These are phyloP conservation scores for Chaenodraco wilsoni DNA, from an alignment of 2,797 vertebrate genomes.

Conservation along the genomic window DNA sequence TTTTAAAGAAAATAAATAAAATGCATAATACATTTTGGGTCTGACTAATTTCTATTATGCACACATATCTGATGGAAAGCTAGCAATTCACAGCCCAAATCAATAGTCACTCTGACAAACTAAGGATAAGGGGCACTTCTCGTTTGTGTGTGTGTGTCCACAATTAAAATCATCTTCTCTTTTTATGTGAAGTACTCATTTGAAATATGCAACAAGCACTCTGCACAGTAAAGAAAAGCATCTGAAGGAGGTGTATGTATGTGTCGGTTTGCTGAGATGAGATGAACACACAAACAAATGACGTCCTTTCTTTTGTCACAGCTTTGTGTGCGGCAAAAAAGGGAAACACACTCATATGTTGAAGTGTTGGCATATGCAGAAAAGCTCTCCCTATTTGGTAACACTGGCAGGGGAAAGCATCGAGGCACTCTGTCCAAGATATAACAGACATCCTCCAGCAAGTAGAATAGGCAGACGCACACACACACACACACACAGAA, in stretches of 20 bases:
- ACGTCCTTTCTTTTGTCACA: constrained; percentile 1
- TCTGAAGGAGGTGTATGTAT: neutral
- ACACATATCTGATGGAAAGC: constrained; percentile 3
- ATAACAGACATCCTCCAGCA: constrained; percentile 53
- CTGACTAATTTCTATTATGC: neutral
- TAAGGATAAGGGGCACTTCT: neutral
- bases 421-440: constrained; percentile 40
- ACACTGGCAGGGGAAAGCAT: constrained; percentile 17
- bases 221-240: constrained; percentile 19
- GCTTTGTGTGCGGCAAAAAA: constrained; percentile 9
- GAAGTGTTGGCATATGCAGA: neutral
- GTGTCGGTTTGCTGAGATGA: neutral
- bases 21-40: constrained; percentile 27
- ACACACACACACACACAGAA: constrained; percentile 13
- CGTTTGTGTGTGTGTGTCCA: neutral
- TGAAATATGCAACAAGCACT: constrained; percentile 13
- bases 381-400: constrained; percentile 41
- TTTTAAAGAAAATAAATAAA: constrained; percentile 81
- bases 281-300: constrained; percentile 1
- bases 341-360: neutral
- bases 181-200: constrained; percentile 26
- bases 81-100: neutral
- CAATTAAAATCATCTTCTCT: neutral
- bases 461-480: constrained; percentile 21
- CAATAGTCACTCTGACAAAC: neutral